Base-by-base conservation (phyloP, 2,888 invertebrate genomes). In the Amblyjoppa proteus region DNA sequence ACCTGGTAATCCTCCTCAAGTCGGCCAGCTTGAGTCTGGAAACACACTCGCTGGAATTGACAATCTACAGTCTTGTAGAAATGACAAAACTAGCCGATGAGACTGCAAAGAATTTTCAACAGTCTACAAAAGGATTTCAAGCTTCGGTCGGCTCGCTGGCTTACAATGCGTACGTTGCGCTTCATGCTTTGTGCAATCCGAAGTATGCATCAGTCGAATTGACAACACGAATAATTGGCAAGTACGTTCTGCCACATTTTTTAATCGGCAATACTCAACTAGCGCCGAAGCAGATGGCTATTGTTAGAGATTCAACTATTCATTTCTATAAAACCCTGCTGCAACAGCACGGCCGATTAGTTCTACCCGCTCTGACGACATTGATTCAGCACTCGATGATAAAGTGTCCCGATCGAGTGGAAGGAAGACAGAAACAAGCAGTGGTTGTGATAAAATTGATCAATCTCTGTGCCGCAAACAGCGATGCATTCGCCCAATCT, bases 21-120 rank as follows among this genome's bases (percentile, higher is more conserved):
- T 91, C 90, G 3, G 95, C 94, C 81, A 93, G 94, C 2, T 91
- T 95, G 58, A 94, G 94, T 53, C 93, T 94, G 74, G 94, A 95
- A 16, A 88, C 92, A 7, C 94, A 94, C 4, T 94, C 94, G 0
- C 89, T 95, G 9, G 94, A 94, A 5, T 81, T 94, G 49, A 92
- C 94, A 0, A 91, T 94, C 9, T 91, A 94, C 9, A 87, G 94
- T 20, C 84, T 93, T 2, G 91, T 93, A 2, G 93, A 94, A 70
- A 82, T 94, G 1, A 93, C 93, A 2, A 93, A 91, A 85, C 66
- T 94, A 16, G 80, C 82, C 0, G 49, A 80, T 2, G 93, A 93
- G 75, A 91, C 88, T 0, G 56, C 87, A n/a, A 88, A 90, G 73
- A 89, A 88, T 66, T 89, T 90, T 58, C 38, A 28, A 53, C 49